A percentile compares a stretch with the other conserved stretches of the same genome.
Conservation (phyloP, 53 echinoderm and acorn worm genomes). For the Antedon mediterranea region DNA sequence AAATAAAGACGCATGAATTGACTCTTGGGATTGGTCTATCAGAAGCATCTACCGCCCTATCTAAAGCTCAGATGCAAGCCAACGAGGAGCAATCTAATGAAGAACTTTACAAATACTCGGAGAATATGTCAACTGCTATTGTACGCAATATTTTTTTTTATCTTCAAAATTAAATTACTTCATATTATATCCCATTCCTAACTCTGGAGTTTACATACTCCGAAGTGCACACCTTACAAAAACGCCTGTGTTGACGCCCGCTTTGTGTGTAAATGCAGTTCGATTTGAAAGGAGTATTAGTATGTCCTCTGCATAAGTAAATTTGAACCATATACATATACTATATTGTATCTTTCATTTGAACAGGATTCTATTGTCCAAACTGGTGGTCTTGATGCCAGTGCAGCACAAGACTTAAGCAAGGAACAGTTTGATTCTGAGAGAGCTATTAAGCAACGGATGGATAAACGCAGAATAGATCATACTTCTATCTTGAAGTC, state of each 20-base stretch:
- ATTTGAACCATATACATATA: background rate
- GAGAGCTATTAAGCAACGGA: slow-evolving; percentile 26
- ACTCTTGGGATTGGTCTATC: slow-evolving; percentile 59
- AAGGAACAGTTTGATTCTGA: slow-evolving; percentile 53
- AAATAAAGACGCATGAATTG: slow-evolving; percentile 57
- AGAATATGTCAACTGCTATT: slow-evolving; percentile 63
- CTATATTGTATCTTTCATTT: background rate
- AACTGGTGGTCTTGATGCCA: slow-evolving; percentile 32
- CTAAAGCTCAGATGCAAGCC: slow-evolving; percentile 55
- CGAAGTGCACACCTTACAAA: no score
- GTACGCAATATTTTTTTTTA: slow-evolving; percentile 24
- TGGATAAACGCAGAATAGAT: slow-evolving; percentile 36
- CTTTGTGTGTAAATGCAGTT: no score
- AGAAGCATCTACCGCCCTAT: slow-evolving; percentile 56
- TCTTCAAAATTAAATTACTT: no score
- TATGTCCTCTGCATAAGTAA: background rate
- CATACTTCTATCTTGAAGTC: slow-evolving; percentile 61
- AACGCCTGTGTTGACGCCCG: no score
- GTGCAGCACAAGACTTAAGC: slow-evolving; percentile 34
- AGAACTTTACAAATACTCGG: slow-evolving; percentile 69
- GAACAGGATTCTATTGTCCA: slow-evolving; percentile 38
- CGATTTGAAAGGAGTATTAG: no score
- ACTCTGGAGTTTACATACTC: no score
- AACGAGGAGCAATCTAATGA: slow-evolving; percentile 41
- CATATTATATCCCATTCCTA: no score